Evolutionary conservation across 2,888 invertebrate species (phyloP).

Genomic region (Spisula subtruncata): DNA sequence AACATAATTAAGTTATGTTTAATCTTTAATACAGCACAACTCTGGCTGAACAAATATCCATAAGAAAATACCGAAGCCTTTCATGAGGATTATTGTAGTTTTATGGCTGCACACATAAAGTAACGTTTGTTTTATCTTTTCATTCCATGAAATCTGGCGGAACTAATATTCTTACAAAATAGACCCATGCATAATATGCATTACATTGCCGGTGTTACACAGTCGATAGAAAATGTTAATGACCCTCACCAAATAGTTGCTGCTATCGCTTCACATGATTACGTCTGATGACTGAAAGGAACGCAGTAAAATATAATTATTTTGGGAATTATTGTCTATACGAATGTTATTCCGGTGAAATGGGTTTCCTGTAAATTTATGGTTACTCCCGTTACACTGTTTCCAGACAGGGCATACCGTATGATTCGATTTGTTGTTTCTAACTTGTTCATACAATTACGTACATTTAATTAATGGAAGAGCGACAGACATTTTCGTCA

Average conservation of each 20-base stretch:
- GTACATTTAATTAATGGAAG: conserved; percentile 16
- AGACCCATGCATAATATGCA: neutral
- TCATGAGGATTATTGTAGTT: no score
- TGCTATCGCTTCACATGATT: neutral
- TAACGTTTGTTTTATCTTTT: neutral
- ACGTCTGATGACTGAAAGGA: neutral
- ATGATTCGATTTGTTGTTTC: conserved; percentile 9
- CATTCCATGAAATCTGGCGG: neutral
- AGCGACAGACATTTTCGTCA: conserved; percentile 7
- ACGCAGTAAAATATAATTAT: conserved; percentile 18
- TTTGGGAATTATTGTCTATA: no score
- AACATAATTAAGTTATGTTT: no score
- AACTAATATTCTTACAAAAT: neutral
- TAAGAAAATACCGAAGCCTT: no score
- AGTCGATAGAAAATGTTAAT: neutral
- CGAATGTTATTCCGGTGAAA: no score
- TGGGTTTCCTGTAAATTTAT: neutral
- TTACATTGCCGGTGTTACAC: neutral
- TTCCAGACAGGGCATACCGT: neutral
- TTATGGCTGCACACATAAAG: neutral
- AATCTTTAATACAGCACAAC: no score
- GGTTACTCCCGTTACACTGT: neutral
- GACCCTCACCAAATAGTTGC: neutral
- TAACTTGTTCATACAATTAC: conserved; percentile 10
- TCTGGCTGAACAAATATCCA: no score